A percentile compares a stretch with the other conserved stretches of the same genome.
phyloP scores from a whole-genome alignment of 2,888 invertebrate species.

The Epirrita christyi region DNA sequence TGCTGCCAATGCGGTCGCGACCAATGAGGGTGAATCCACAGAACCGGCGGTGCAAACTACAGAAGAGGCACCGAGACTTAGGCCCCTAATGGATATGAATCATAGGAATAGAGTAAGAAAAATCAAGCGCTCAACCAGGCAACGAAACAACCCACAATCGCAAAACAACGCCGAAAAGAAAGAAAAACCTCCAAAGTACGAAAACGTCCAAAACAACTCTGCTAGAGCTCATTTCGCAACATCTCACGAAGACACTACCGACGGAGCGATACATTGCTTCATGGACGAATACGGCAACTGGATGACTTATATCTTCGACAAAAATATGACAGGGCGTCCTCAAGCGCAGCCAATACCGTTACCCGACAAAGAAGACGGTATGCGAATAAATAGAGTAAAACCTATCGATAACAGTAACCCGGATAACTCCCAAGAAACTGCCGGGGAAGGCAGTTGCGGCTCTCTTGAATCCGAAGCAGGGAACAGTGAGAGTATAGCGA shows the following conservation, averaged over 20 bases:
- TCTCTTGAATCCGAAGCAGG: constrained; percentile 77
- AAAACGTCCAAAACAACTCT: constrained; percentile 57
- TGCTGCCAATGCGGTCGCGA: constrained; percentile 48
- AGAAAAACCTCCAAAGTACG: constrained; percentile 57
- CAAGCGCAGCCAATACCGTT: constrained; percentile 72
- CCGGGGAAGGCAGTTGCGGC: constrained; percentile 78
- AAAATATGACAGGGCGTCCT: constrained; percentile 86
- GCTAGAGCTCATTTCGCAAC: constrained; percentile 88
- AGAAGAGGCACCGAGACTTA: constrained; percentile 68
- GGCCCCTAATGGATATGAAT: constrained; percentile 79
- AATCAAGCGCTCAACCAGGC: constrained; percentile 83
- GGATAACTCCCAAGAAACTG: constrained; percentile 70
- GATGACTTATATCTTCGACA: constrained; percentile 93
- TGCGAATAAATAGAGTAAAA: constrained; percentile 59
- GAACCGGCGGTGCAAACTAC: constrained; percentile 56
- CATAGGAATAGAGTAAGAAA: constrained; percentile 81
- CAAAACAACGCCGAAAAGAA: constrained; percentile 65
- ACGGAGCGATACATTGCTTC: constrained; percentile 94
- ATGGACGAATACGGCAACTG: constrained; percentile 94
- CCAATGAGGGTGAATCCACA: constrained; percentile 58
- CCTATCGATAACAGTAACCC: constrained; percentile 58
- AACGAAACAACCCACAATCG: constrained; percentile 67
- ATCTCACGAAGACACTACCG: constrained; percentile 92
- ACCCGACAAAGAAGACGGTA: constrained; percentile 65
- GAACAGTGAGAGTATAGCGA: constrained; percentile 66